Base-by-base conservation (phyloP, 2,113 vertebrate species). In the Drymodes brunneopygia region DNA sequence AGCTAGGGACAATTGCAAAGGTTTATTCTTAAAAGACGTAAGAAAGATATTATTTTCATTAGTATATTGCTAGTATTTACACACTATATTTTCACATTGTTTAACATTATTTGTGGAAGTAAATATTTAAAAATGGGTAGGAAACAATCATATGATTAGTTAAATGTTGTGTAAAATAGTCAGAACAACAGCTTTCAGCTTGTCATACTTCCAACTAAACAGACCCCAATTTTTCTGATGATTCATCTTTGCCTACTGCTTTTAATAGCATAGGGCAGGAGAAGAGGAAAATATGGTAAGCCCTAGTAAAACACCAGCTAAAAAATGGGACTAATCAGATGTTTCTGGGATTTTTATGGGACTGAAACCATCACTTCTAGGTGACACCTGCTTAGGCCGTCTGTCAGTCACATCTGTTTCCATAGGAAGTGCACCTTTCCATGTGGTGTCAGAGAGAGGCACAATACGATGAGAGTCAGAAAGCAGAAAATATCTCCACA, bases 181-280 rank as follows among this genome's bases (percentile, higher is more conserved):
- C 31, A 73, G 74, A 88, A 57, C 36, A 88, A 85, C 91, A 95
- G 70, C 56, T 79, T 94, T 81, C 79, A 94, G 65, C 74, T 66
- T 92, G 86, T 85, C 89, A 95, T 36, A 69, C 21, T 84, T 90
- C 54, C 73, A 92, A 33, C 36, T 81, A 84, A 87, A 90, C 5
- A 33, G 73, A 67, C 69, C 86, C 73, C 47, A 70, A 5, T 74
- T 92, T 81, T 90, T n/a, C 65, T 74, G 47, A 28, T 96, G 94
- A 96, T 92, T 92, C 93, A 96, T 88, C 69, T 85, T 88, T 90
- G 91, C 94, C 95, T 95, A 92, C 86, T 78, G 45, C 79, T 90
- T 95, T 85, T 56, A 69, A 50, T 40, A 66, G 56, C 71, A 91
- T 4, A 20, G 70, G 69, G 42, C 65, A 88, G 18, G n/a, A 94